Evolutionary conservation across 30 jellyfish, hydroid and myxozoan genomes (phyloP).

Genomic region (Chrysaora quinquecirrha): DNA sequence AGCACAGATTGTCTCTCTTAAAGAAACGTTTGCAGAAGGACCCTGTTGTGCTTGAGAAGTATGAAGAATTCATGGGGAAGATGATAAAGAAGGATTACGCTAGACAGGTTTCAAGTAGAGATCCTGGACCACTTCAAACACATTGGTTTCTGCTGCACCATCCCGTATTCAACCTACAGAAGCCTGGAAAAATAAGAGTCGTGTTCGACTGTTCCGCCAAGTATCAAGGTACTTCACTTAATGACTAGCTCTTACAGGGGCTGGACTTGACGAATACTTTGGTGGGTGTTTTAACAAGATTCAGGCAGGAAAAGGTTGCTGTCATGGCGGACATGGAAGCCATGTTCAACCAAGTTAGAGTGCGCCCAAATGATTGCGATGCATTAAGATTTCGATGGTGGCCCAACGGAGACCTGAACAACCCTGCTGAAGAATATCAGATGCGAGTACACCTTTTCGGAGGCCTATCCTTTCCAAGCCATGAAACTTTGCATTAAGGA

Average conservation of each 20-base stretch:
- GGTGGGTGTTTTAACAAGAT: slow-evolving; percentile 53
- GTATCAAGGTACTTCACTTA: slow-evolving; percentile 54
- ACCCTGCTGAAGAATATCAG: slow-evolving; percentile 40
- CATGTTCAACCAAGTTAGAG: slow-evolving; percentile 78
- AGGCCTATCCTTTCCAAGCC: slow-evolving; percentile 67
- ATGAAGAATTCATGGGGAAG: slow-evolving; percentile 10
- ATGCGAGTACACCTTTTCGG: slow-evolving; percentile 75
- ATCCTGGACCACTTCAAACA: neutral
- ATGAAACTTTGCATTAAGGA: slow-evolving; percentile 52
- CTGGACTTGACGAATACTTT: slow-evolving; percentile 62
- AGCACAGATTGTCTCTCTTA: slow-evolving; percentile 4
- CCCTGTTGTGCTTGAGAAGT: neutral
- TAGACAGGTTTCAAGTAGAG: neutral
- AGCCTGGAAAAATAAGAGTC: slow-evolving; percentile 65
- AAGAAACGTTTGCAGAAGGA: slow-evolving; percentile 3
- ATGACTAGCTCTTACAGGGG: slow-evolving; percentile 67
- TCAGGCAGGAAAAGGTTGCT: slow-evolving; percentile 85
- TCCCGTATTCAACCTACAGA: slow-evolving; percentile 60
- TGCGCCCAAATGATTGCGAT: slow-evolving; percentile 17
- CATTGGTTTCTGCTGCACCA: slow-evolving; percentile 86
- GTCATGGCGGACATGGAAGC: slow-evolving; percentile 69
- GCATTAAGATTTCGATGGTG: slow-evolving; percentile 72
- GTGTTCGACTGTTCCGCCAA: slow-evolving; percentile 80
- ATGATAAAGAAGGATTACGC: slow-evolving; percentile 19
- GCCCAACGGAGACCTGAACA: slow-evolving; percentile 56